These are phyloP conservation scores for Nothobranchius furzeri DNA, from an alignment of 2,113 vertebrate genomes.

Conservation along the genomic window DNA sequence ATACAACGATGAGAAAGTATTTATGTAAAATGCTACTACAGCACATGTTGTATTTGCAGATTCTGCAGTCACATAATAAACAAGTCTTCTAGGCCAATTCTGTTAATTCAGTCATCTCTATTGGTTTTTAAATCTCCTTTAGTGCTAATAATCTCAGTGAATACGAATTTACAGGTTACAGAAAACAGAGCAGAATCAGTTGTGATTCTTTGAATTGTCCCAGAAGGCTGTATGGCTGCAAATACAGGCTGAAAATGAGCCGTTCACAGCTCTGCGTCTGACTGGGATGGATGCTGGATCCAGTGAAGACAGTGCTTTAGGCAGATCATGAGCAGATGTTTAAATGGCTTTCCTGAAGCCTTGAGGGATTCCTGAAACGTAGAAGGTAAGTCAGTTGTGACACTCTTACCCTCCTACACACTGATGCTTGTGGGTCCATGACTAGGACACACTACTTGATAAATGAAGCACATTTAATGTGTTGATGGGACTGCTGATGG, in stretches of 20 bases:
- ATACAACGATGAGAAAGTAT: conserved; percentile 72
- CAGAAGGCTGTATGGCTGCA: conserved; percentile 62
- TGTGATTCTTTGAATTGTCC: conserved; percentile 31
- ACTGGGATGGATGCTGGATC: conserved; percentile 54
- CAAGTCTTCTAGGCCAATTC: conserved; percentile 69
- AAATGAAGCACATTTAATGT: conserved; percentile 44
- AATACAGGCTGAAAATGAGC: conserved; percentile 61
- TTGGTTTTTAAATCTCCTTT: background rate
- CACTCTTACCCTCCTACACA: conserved; percentile 52
- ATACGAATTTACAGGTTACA: background rate
- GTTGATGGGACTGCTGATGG: conserved; percentile 66
- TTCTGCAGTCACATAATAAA: conserved; percentile 37
- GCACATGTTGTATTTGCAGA: conserved; percentile 35
- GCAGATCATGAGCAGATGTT: conserved; percentile 56
- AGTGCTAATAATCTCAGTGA: conserved; percentile 8
- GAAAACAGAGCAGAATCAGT: background rate
- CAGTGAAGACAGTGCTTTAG: conserved; percentile 60
- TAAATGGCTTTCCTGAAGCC: conserved; percentile 46
- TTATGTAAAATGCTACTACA: conserved; percentile 45
- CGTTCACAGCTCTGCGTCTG: conserved; percentile 68
- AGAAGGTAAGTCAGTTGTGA: conserved; percentile 59
- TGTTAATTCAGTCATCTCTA: conserved; percentile 13
- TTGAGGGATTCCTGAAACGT: conserved; percentile 59
- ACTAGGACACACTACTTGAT: conserved; percentile 19
- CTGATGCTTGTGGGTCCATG: conserved; percentile 29